These are phyloP conservation scores for Xanthorhoe spadicearia DNA, from an alignment of 2,888 invertebrate genomes.

Conservation along the genomic window DNA sequence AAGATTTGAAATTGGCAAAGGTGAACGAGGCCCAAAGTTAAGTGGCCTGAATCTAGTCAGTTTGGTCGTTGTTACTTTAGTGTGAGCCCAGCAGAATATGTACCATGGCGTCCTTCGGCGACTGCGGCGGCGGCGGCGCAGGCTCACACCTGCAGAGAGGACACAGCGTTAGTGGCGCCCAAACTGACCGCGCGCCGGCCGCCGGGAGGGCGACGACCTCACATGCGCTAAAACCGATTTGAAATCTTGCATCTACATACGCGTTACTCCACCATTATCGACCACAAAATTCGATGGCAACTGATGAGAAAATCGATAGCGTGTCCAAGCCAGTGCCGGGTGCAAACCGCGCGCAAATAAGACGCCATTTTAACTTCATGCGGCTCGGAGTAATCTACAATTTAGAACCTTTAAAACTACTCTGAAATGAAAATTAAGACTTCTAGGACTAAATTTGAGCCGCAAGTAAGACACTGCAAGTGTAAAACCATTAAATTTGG, in stretches of 20 bases:
- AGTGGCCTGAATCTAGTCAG: constrained; percentile 83
- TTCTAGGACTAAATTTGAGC: constrained; percentile 61
- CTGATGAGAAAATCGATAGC: constrained; percentile 57
- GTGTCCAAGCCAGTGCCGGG: constrained; percentile 73
- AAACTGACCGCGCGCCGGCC: constrained; percentile 71
- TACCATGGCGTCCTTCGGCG: constrained; percentile 82
- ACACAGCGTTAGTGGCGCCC: constrained; percentile 84
- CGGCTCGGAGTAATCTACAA: constrained; percentile 71
- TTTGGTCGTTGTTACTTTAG: constrained; percentile 83
- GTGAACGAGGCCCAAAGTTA: constrained; percentile 84
- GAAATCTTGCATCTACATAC: constrained; percentile 77
- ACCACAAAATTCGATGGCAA: constrained; percentile 57
- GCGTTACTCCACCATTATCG: constrained; percentile 48
- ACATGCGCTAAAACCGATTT: constrained; percentile 75
- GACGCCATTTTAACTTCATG: constrained; percentile 84
- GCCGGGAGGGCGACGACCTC: constrained; percentile 56
- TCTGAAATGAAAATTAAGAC: constrained; percentile 79
- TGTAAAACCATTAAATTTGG: constrained; percentile 74
- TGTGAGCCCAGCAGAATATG: constrained; percentile 83
- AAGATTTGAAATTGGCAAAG: constrained; percentile 84
- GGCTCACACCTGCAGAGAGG: constrained; percentile 85
- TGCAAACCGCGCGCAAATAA: constrained; percentile 76
- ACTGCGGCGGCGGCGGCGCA: constrained; percentile 82
- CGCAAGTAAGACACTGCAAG: constrained; percentile 71
- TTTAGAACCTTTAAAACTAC: constrained; percentile 67